phyloP scores from a whole-genome alignment of 2,888 invertebrate genomes.

The Drosophila ezoana region DNA sequence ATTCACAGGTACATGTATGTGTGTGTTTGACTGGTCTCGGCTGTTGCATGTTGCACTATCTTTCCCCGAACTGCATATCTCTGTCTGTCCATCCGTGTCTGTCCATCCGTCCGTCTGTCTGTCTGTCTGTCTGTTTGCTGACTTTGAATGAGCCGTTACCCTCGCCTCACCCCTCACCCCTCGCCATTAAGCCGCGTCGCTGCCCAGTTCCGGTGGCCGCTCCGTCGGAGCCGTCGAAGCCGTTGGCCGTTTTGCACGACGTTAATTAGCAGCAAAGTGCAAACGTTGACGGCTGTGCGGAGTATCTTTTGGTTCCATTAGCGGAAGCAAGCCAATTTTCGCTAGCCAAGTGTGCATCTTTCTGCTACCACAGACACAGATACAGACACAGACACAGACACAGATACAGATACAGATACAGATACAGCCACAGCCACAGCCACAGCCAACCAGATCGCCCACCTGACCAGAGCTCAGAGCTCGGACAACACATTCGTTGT shows the following conservation, averaged over 20 bases:
- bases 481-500: neutral
- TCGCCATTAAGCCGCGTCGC: neutral
- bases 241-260: constrained; percentile 9
- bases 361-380: constrained; percentile 1
- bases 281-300: constrained; percentile 33
- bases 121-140: constrained; percentile 39
- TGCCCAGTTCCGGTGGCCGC: constrained; percentile 45
- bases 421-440: no score
- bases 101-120: constrained; percentile 14
- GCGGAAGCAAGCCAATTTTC: constrained; percentile 63
- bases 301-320: constrained; percentile 35
- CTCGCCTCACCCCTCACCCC: no score
- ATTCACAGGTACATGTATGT: constrained; percentile 49
- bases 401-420: no score
- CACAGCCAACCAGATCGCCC: no score
- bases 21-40: constrained; percentile 59
- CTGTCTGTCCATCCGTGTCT: constrained; percentile 20
- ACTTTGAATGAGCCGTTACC: constrained; percentile 64
- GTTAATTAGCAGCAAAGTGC: constrained; percentile 71
- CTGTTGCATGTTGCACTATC: constrained; percentile 75
- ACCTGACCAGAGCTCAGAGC: neutral
- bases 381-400: no score
- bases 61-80: constrained; percentile 67
- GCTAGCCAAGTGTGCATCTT: constrained; percentile 51
- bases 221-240: neutral